Percentiles rank a stretch among this genome's conserved stretches.
These are phyloP conservation scores for Harpalus rubripes DNA, from an alignment of 2,888 invertebrate species.

Conservation along the genomic window DNA sequence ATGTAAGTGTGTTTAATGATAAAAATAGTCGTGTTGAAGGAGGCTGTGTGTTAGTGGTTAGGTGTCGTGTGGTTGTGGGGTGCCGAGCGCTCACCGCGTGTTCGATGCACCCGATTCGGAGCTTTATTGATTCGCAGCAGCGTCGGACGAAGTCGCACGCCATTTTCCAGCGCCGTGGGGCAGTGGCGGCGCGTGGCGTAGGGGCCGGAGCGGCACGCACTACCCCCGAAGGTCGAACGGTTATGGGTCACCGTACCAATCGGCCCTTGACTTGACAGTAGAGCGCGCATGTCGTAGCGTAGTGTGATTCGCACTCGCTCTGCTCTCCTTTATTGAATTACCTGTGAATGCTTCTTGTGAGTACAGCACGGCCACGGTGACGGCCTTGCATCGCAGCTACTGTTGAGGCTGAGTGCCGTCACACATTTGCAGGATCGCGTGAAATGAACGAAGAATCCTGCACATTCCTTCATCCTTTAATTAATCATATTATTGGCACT, in stretches of 20 bases:
- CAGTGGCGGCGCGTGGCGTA: conserved; percentile 28
- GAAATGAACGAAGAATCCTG: conserved; percentile 10
- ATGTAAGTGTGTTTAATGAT: neutral
- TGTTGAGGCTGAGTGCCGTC: conserved; percentile 33
- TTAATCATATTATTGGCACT: conserved; percentile 36
- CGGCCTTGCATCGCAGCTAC: conserved; percentile 3
- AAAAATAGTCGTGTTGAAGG: neutral
- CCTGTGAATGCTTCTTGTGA: conserved; percentile 47
- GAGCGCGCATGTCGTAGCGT: conserved; percentile 34
- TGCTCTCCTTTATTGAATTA: conserved; percentile 46
- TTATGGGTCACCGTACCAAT: conserved; percentile 61
- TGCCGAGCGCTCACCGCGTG: conserved; percentile 63
- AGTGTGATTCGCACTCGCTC: conserved; percentile 27
- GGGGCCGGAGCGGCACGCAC: conserved; percentile 18
- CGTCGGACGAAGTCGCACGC: conserved; percentile 48
- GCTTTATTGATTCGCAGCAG: conserved; percentile 74
- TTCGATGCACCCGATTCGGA: conserved; percentile 73
- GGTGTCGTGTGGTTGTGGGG: conserved; percentile 31
- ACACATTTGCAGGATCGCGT: conserved; percentile 19
- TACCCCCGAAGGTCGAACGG: conserved; percentile 58
- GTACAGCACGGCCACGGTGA: conserved; percentile 2
- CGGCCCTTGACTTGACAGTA: conserved; percentile 47
- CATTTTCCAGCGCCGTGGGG: conserved; percentile 51
- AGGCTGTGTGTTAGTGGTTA: conserved; percentile 7
- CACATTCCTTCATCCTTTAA: conserved; percentile 28